phyloP scores from a whole-genome alignment of 2,797 vertebrate species.

The Rhinophrynus dorsalis region DNA sequence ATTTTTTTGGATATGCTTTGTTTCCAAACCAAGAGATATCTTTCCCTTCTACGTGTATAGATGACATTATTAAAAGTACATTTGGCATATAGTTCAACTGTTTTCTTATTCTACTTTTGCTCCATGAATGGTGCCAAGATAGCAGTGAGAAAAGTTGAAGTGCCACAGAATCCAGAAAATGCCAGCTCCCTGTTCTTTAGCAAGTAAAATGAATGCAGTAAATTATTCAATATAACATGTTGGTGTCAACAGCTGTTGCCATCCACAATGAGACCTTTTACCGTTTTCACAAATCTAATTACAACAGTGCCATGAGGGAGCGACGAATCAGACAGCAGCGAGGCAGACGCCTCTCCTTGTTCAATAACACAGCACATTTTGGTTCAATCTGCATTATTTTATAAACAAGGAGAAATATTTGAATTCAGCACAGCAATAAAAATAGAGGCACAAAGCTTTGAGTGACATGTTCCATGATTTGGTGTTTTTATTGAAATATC shows the following conservation, averaged over 20 bases:
- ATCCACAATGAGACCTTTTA: slow-evolving; percentile 76
- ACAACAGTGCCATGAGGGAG: slow-evolving; percentile 68
- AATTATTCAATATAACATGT: slow-evolving; percentile 76
- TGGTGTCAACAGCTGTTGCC: slow-evolving; percentile 78
- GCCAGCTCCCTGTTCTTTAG: slow-evolving; percentile 65
- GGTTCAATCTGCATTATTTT: not conserved
- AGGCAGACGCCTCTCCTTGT: slow-evolving; percentile 13
- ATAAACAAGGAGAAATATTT: not conserved
- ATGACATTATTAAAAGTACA: too few relatives aligned
- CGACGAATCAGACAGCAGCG: slow-evolving; percentile 63
- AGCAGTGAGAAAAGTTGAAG: slow-evolving; percentile 44
- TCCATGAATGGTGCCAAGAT: not conserved
- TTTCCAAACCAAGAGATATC: too few relatives aligned
- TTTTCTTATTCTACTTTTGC: too few relatives aligned
- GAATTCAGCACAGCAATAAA: not conserved
- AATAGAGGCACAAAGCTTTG: not conserved
- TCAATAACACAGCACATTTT: not conserved
- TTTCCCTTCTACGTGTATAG: too few relatives aligned
- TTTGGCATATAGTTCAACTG: too few relatives aligned
- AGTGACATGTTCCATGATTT: not conserved
- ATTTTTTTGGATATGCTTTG: too few relatives aligned
- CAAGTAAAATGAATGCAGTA: slow-evolving; percentile 73
- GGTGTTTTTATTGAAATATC: not conserved
- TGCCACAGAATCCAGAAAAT: slow-evolving; percentile 55
- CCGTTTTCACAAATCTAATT: slow-evolving; percentile 78